phyloP scores from a whole-genome alignment of 2,888 invertebrate species.

The Morpho helenor region DNA sequence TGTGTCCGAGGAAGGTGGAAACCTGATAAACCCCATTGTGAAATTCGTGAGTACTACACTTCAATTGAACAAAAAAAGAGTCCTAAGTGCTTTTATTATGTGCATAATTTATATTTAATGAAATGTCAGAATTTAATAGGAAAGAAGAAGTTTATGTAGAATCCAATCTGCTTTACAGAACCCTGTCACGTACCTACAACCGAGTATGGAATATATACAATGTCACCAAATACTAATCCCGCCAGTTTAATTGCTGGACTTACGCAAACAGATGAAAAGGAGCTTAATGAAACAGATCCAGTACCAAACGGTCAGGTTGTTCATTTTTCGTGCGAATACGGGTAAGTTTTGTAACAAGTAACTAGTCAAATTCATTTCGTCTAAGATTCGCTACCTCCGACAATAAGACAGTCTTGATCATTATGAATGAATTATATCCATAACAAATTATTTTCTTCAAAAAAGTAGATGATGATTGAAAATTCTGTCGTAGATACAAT shows the following conservation, averaged over 20 bases:
- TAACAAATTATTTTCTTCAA: too few species aligned
- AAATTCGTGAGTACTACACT: conserved; percentile 81
- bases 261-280: conserved; percentile 68
- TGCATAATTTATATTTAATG: conserved; percentile 1
- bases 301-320: conserved; percentile 85
- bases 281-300: conserved; percentile 79
- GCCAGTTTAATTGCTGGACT: conserved; percentile 40
- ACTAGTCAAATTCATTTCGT: too few species aligned
- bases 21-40: conserved; percentile 88
- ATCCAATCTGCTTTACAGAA: conserved; percentile 55
- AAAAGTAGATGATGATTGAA: too few species aligned
- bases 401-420: too few species aligned
- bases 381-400: too few species aligned
- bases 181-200: conserved; percentile 85
- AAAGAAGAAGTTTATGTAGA: too few species aligned
- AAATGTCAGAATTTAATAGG: not conserved
- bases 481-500: conserved; percentile 62
- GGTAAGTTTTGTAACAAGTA: conserved; percentile 56
- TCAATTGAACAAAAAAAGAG: conserved; percentile 21
- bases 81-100: conserved; percentile 10
- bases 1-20: conserved; percentile 93
- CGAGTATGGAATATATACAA: conserved; percentile 83
- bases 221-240: conserved; percentile 55
- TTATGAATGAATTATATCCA: too few species aligned
- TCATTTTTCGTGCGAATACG: conserved; percentile 87